These are phyloP conservation scores for Chaetophractus vellerosus DNA, from an alignment of 2,797 vertebrate genomes.

Conservation along the genomic window DNA sequence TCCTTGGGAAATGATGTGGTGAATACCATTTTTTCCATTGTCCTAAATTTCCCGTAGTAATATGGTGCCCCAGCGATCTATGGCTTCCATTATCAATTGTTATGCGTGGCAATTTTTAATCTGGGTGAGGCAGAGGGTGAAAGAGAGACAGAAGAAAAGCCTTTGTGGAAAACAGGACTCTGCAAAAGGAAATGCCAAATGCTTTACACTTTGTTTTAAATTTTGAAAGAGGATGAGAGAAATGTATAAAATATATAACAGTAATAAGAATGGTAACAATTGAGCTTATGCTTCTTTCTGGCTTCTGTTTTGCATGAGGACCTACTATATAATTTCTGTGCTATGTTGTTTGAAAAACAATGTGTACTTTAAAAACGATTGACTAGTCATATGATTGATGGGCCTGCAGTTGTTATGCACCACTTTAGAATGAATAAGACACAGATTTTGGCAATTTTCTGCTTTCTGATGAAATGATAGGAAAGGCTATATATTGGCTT, in stretches of 20 bases:
- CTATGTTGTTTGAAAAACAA: constrained; percentile 43
- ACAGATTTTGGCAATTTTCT: constrained; percentile 10
- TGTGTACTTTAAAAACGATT: not conserved
- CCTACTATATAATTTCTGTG: not conserved
- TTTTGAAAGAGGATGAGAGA: not conserved
- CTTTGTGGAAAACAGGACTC: not conserved
- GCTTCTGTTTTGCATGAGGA: not conserved
- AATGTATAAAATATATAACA: not conserved
- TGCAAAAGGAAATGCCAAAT: not conserved
- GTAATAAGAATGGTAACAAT: not conserved
- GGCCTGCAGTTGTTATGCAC: not conserved
- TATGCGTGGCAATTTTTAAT: not conserved
- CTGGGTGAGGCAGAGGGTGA: not conserved
- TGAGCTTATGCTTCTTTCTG: not conserved
- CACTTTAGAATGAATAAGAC: not conserved
- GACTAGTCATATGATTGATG: not conserved
- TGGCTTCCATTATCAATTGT: not conserved
- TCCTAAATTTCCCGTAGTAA: constrained; percentile 15
- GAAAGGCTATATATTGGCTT: constrained; percentile 52
- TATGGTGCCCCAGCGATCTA: not conserved
- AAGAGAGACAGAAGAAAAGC: too few species aligned
- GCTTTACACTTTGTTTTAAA: constrained; percentile 28
- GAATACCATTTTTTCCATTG: not conserved
- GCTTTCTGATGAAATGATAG: constrained; percentile 53
- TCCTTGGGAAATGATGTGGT: not conserved